A percentile compares a stretch with the other conserved stretches of the same genome.
Conservation (phyloP, 2,113 vertebrate genomes). For the Alouatta palliata region DNA sequence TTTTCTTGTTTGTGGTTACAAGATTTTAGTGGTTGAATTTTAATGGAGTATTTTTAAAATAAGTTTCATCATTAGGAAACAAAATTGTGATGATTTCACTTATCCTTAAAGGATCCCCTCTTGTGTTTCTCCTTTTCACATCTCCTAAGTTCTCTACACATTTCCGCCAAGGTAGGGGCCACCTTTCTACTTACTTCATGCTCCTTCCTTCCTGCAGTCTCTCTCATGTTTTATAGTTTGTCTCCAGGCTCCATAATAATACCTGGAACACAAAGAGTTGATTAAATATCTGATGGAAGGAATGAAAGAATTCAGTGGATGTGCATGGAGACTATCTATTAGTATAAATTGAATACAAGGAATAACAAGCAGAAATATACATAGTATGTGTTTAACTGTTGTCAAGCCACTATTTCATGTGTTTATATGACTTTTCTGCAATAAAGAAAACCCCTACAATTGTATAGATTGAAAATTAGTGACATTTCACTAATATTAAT, state of each 20-base stretch:
- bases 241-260: neutral
- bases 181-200: neutral
- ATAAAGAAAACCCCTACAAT: neutral
- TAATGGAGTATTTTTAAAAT: neutral
- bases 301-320: constrained; percentile 1
- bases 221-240: neutral
- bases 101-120: neutral
- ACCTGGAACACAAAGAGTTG: neutral
- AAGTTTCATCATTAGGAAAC: neutral
- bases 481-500: neutral
- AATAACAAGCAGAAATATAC: neutral
- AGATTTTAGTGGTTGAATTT: constrained; percentile 22
- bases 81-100: neutral
- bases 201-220: neutral
- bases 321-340: neutral
- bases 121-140: neutral
- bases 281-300: neutral
- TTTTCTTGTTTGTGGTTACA: neutral
- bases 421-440: constrained; percentile 1
- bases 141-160: neutral
- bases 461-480: neutral
- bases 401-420: neutral
- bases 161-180: neutral
- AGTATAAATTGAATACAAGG: neutral
- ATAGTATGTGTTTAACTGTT: neutral